These are phyloP conservation scores for Pseudoips prasinana DNA, from an alignment of 2,888 invertebrate genomes.

Conservation along the genomic window DNA sequence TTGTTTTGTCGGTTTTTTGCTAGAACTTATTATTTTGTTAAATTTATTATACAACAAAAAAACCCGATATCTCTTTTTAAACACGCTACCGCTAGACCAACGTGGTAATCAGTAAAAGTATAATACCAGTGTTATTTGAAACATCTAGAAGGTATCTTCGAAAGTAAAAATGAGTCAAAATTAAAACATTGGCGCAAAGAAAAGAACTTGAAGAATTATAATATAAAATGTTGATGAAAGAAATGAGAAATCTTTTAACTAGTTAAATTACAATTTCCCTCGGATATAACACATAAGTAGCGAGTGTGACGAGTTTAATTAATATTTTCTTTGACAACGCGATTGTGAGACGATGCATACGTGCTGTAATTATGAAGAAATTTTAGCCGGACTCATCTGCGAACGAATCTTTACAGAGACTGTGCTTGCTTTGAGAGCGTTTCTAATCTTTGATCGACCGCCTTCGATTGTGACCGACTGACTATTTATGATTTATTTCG, in stretches of 20 bases:
- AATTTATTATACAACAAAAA: too few relatives aligned
- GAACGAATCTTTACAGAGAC: conserved; percentile 41
- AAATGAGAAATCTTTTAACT: conserved; percentile 15
- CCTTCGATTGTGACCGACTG: conserved; percentile 35
- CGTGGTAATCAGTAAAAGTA: too few relatives aligned
- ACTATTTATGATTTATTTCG: conserved; percentile 44
- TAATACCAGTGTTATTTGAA: too few relatives aligned
- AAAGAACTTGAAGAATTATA: too few relatives aligned
- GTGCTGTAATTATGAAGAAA: conserved; percentile 41
- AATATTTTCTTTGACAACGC: conserved; percentile 36
- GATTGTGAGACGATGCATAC: conserved; percentile 34
- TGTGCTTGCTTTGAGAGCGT: conserved; percentile 41
- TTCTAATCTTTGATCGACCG: conserved; percentile 47
- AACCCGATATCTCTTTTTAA: too few relatives aligned
- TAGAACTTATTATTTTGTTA: too few relatives aligned
- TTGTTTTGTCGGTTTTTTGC: too few relatives aligned
- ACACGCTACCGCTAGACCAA: too few relatives aligned
- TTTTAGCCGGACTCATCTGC: conserved; percentile 39
- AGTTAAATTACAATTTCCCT: conserved; percentile 32
- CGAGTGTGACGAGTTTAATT: conserved; percentile 36
- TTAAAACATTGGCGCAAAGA: too few relatives aligned
- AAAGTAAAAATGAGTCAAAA: conserved; percentile 8
- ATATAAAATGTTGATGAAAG: too few relatives aligned
- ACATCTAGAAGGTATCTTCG: too few relatives aligned
- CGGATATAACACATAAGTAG: conserved; percentile 36